Conservation (phyloP, 2,797 vertebrate species). For the Coreius guichenoti region DNA sequence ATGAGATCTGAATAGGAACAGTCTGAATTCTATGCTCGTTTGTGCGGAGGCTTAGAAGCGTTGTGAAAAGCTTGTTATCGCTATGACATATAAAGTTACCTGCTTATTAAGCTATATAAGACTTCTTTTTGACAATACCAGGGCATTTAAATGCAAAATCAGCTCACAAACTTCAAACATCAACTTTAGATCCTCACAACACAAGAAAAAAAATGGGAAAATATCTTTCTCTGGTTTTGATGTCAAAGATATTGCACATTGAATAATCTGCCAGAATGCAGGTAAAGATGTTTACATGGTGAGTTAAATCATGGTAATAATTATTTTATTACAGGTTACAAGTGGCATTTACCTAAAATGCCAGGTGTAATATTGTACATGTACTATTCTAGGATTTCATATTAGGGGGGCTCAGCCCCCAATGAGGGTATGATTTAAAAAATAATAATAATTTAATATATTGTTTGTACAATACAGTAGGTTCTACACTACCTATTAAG, state of each 20-base stretch:
- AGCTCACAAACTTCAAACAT: neutral
- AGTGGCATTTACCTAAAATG: neutral
- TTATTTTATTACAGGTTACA: neutral
- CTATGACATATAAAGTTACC: conserved; percentile 31
- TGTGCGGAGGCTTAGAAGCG: conserved; percentile 27
- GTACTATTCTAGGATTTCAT: too few species aligned
- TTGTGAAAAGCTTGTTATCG: conserved; percentile 41
- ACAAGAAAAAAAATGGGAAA: neutral
- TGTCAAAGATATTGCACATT: neutral
- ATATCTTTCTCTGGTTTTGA: neutral
- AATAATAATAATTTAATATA: too few species aligned
- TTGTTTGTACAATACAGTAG: too few species aligned
- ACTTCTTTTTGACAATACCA: neutral
- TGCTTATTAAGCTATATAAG: conserved; percentile 18
- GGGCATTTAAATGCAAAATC: neutral
- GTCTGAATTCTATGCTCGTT: conserved; percentile 66
- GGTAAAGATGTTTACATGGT: neutral
- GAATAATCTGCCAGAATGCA: neutral
- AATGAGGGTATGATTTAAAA: too few species aligned
- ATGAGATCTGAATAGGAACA: conserved; percentile 71
- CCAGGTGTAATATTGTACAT: neutral
- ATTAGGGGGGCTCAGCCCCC: too few species aligned
- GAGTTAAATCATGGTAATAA: neutral
- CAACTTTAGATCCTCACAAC: neutral
- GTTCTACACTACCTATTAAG: too few species aligned